phyloP scores from a whole-genome alignment of 2,113 vertebrate genomes.

The Embiotoca jacksoni region DNA sequence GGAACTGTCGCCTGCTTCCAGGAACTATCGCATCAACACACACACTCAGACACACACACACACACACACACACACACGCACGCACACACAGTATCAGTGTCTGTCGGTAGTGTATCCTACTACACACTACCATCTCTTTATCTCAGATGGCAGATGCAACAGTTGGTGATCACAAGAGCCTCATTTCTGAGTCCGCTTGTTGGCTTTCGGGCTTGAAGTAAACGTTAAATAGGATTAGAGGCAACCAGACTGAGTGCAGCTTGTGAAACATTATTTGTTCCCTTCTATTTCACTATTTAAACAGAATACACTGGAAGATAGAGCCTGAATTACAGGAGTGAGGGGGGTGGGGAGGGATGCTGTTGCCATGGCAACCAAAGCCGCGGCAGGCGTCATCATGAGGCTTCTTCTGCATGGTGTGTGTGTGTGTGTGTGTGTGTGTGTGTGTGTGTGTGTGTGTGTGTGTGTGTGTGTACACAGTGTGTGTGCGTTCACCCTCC shows the following conservation, averaged over 20 bases:
- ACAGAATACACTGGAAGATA: conserved; percentile 41
- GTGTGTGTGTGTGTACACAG: conserved; percentile 32
- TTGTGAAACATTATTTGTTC: conserved; percentile 5
- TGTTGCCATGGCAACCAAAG: conserved; percentile 77
- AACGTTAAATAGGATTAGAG: conserved; percentile 3
- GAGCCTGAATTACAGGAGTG: conserved; percentile 37
- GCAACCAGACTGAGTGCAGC: neutral
- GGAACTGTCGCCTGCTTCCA: conserved; percentile 54
- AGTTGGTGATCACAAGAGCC: conserved; percentile 60
- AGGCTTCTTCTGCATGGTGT: conserved; percentile 72
- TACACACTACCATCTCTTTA: conserved; percentile 33
- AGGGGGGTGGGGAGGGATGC: conserved; percentile 40
- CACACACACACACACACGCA: neutral
- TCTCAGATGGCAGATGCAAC: conserved; percentile 67
- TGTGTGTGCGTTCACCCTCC: conserved; percentile 64
- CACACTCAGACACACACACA: neutral
- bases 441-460: conserved; percentile 45
- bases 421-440: conserved; percentile 35
- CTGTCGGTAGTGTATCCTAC: conserved; percentile 4
- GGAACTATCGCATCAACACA: conserved; percentile 34
- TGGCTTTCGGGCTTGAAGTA: conserved; percentile 6
- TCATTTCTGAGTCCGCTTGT: conserved; percentile 2
- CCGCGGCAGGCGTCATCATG: conserved; percentile 69
- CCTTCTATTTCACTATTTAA: conserved; percentile 50
- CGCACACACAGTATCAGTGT: conserved; percentile 10